Conservation (phyloP, 2,113 vertebrate genomes). For the Brachyhypopomus occidentalis region DNA sequence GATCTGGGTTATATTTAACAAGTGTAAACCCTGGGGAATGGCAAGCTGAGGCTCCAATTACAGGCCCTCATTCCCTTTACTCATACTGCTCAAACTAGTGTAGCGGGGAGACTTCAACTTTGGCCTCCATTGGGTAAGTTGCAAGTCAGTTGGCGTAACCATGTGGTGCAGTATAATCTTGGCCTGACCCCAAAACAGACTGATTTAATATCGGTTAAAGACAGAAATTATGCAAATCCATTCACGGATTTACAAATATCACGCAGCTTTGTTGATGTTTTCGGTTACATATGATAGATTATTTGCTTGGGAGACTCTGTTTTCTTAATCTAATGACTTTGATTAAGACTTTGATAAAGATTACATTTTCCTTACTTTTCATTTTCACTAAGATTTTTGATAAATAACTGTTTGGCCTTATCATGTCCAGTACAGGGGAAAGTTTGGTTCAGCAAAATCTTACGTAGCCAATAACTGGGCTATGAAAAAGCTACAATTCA, state of each 20-base stretch:
- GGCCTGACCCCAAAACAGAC: background rate
- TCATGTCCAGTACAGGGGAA: too few species aligned
- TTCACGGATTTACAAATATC: background rate
- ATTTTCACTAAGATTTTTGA: too few species aligned
- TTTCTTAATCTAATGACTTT: background rate
- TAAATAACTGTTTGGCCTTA: too few species aligned
- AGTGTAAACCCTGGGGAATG: slow-evolving; percentile 60
- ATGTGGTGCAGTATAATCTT: background rate
- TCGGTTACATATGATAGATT: background rate
- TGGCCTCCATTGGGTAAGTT: background rate
- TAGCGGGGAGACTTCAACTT: background rate
- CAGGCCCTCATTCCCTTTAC: slow-evolving; percentile 33
- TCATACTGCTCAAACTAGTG: slow-evolving; percentile 4
- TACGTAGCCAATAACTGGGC: background rate
- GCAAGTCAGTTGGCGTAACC: background rate
- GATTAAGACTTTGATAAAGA: background rate
- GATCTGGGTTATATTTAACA: slow-evolving; percentile 68
- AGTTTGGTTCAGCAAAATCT: background rate
- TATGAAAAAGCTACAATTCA: background rate
- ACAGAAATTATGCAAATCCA: background rate
- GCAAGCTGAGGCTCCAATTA: slow-evolving; percentile 69
- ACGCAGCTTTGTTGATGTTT: background rate
- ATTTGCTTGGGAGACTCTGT: background rate
- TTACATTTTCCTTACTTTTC: too few species aligned
- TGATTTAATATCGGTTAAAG: background rate